Evolutionary conservation across 2,888 invertebrate genomes (phyloP).

Genomic region (Hydroisotoma schaefferi): DNA sequence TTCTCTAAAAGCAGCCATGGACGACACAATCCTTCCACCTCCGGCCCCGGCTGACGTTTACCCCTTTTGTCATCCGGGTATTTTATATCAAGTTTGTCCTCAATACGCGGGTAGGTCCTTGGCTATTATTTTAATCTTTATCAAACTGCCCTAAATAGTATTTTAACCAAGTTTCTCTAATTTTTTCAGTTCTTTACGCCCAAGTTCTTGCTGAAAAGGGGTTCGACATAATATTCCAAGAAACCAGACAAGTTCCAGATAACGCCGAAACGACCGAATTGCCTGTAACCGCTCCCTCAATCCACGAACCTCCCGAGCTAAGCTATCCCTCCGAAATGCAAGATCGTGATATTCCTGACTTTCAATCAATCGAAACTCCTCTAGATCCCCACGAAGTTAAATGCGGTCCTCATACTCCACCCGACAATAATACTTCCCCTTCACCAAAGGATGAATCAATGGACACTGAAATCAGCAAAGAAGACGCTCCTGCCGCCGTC

Average conservation of each 20-base stretch:
- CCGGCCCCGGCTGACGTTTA: conserved; percentile 45
- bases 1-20: conserved; percentile 53
- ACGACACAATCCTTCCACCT: conserved; percentile 43
- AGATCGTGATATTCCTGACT: too few species aligned
- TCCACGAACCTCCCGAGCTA: too few species aligned
- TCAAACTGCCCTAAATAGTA: neutral
- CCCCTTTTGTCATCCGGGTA: conserved; percentile 47
- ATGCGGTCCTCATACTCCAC: too few species aligned
- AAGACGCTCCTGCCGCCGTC: too few species aligned
- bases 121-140: neutral
- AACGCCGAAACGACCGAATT: conserved; percentile 24
- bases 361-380: too few species aligned
- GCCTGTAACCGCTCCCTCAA: too few species aligned
- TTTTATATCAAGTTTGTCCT: conserved; percentile 48
- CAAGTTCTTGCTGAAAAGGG: conserved; percentile 46
- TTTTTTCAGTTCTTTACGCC: conserved; percentile 42
- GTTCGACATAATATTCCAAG: conserved; percentile 46
- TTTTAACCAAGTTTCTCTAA: neutral
- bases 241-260: conserved; percentile 37
- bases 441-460: too few species aligned
- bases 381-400: too few species aligned
- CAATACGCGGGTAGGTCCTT: conserved; percentile 45
- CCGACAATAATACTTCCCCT: too few species aligned
- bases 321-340: too few species aligned
- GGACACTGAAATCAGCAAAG: too few species aligned